phyloP scores from a whole-genome alignment of 2,113 vertebrate genomes.

The Zapornia atra region DNA sequence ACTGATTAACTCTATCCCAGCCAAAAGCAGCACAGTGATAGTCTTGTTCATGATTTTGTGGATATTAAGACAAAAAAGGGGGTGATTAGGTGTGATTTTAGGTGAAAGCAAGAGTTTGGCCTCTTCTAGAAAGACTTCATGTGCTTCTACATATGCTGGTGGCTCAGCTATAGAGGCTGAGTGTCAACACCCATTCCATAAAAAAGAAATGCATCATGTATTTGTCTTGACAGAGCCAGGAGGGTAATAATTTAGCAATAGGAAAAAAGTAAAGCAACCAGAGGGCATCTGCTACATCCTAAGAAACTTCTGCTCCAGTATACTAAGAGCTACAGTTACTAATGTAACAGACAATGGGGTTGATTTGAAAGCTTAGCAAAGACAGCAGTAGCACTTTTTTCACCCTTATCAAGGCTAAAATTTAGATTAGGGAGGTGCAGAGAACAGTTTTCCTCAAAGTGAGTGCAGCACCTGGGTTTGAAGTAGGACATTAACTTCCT shows the following conservation, averaged over 20 bases:
- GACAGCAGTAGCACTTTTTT: not conserved
- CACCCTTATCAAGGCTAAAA: not conserved
- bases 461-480: not conserved
- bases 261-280: not conserved
- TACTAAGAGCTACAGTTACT: not conserved
- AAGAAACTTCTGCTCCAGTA: not conserved
- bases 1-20: too few species aligned
- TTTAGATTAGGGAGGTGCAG: not conserved
- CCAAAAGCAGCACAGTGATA: too few species aligned
- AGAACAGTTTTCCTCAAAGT: not conserved
- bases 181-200: accelerated
- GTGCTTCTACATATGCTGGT: not conserved
- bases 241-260: not conserved
- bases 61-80: not conserved
- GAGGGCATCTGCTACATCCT: not conserved
- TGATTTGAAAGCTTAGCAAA: not conserved
- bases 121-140: not conserved
- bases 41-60: not conserved
- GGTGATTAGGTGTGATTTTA: not conserved
- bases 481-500: not conserved
- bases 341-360: not conserved
- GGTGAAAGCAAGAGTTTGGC: not conserved
- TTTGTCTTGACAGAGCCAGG: not conserved
- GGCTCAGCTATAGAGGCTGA: not conserved
- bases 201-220: not conserved